Evolutionary conservation across 1,140 invertebrate species (phyloP).

Genomic region (Aphelinus certus): DNA sequence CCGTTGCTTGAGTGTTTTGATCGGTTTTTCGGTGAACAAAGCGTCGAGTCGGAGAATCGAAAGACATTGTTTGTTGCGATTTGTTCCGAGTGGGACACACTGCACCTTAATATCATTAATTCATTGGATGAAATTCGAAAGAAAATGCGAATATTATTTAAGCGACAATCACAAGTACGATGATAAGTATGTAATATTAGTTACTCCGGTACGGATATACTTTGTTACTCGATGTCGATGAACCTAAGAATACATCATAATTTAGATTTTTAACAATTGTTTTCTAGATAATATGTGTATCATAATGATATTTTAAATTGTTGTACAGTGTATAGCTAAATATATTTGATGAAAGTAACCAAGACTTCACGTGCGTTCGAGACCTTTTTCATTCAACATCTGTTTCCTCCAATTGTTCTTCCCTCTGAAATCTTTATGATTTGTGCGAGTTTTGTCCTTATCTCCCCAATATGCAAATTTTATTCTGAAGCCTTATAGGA

Average conservation of each 20-base stretch:
- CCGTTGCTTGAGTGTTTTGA: too few relatives aligned
- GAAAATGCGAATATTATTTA: constrained; percentile 5
- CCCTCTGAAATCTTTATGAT: too few relatives aligned
- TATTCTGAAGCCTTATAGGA: neutral
- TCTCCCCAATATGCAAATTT: neutral
- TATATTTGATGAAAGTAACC: constrained; percentile 22
- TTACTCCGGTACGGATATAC: constrained; percentile 17
- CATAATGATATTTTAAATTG: constrained; percentile 16
- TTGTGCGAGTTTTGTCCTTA: neutral
- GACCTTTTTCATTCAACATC: neutral
- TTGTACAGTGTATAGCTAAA: constrained; percentile 39
- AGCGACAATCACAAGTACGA: constrained; percentile 33
- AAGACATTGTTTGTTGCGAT: too few relatives aligned
- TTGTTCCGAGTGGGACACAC: too few relatives aligned
- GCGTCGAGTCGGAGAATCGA: too few relatives aligned
- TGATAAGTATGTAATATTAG: constrained; percentile 5
- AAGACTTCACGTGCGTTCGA: too few relatives aligned
- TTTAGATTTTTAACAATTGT: constrained; percentile 8
- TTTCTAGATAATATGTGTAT: constrained; percentile 29
- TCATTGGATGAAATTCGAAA: too few relatives aligned
- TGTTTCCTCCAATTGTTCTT: neutral
- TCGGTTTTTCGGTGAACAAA: too few relatives aligned
- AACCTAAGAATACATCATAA: constrained; percentile 4
- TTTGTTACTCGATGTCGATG: constrained; percentile 30
- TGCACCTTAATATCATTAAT: too few relatives aligned